Percentiles rank a stretch among this genome's conserved stretches.
phyloP scores from a whole-genome alignment of 2,888 invertebrate species.

The Euphydryas editha region DNA sequence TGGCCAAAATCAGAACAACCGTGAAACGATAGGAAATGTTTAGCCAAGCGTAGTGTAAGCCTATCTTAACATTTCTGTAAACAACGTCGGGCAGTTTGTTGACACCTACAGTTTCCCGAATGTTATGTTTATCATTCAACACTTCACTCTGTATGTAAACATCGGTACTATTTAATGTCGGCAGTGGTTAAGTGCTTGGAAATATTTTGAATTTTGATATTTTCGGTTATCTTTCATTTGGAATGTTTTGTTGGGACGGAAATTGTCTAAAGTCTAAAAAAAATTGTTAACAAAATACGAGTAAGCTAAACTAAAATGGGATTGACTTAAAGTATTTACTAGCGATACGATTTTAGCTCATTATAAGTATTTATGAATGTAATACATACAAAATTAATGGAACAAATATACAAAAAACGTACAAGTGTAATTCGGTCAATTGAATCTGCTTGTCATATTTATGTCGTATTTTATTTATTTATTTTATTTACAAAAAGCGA shows the following conservation, averaged over 20 bases:
- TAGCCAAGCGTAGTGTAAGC: conserved; percentile 27
- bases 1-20: neutral
- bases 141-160: conserved; percentile 31
- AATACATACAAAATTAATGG: no score
- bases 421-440: no score
- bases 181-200: conserved; percentile 28
- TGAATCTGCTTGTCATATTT: no score
- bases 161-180: conserved; percentile 23
- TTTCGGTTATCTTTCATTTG: neutral
- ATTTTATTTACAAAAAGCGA: no score
- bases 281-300: neutral
- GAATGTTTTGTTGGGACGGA: no score
- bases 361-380: no score
- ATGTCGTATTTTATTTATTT: no score
- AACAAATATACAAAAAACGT: no score
- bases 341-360: no score
- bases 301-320: neutral
- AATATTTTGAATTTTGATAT: conserved; percentile 26
- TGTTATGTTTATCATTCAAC: conserved; percentile 42
- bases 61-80: conserved; percentile 29
- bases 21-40: neutral
- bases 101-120: conserved; percentile 40
- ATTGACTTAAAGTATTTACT: neutral
- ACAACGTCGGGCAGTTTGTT: conserved; percentile 35
- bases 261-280: neutral